phyloP scores from a whole-genome alignment of 2,888 invertebrate species.

The Amiota communis region DNA sequence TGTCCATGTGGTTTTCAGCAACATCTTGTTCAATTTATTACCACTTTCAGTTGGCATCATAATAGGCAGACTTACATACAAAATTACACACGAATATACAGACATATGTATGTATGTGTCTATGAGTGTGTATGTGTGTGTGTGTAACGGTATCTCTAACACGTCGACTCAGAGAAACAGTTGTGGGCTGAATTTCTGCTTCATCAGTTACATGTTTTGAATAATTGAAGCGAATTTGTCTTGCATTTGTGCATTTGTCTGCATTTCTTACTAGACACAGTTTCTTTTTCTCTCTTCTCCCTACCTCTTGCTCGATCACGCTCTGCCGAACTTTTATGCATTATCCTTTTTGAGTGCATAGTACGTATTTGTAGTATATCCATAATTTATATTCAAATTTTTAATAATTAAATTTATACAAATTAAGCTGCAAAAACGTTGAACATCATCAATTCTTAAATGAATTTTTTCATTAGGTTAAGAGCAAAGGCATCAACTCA shows the following conservation, averaged over 20 bases:
- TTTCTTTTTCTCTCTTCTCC: too few relatives aligned
- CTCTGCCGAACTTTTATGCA: background rate
- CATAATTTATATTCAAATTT: constrained; percentile 15
- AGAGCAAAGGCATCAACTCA: constrained; percentile 4
- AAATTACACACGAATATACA: constrained; percentile 30
- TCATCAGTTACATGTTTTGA: constrained; percentile 69
- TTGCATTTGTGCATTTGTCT: constrained; percentile 22
- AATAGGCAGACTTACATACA: constrained; percentile 54
- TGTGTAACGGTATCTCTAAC: constrained; percentile 57
- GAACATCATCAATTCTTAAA: background rate
- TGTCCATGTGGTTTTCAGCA: constrained; percentile 63
- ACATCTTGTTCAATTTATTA: constrained; percentile 70
- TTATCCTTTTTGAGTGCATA: background rate
- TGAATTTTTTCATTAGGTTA: constrained; percentile 13
- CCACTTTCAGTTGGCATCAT: constrained; percentile 68
- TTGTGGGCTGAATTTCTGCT: constrained; percentile 58
- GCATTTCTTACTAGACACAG: constrained; percentile 1
- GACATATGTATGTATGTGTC: constrained; percentile 42
- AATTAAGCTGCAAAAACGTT: constrained; percentile 11
- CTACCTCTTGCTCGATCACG: too few relatives aligned
- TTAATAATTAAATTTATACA: constrained; percentile 21
- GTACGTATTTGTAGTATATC: background rate
- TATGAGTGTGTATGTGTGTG: constrained; percentile 25
- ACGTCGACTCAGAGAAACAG: constrained; percentile 37
- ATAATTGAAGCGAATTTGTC: constrained; percentile 65